Conservation (phyloP, 2,113 vertebrate species). For the Chaetura pelagica region DNA sequence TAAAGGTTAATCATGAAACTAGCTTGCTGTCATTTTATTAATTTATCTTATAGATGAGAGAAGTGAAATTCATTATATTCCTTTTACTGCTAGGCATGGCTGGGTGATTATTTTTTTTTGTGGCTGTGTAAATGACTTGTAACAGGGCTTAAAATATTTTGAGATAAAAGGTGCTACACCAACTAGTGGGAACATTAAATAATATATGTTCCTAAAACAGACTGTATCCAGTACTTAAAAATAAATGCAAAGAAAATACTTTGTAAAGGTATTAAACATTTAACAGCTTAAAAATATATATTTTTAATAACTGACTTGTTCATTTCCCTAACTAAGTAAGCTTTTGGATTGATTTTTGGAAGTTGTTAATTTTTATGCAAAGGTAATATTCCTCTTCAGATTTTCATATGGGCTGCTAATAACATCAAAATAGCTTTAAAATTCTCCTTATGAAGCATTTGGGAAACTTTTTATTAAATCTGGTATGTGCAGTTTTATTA, state of each 20-base stretch:
- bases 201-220: background rate
- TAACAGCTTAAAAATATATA: slow-evolving; percentile 15
- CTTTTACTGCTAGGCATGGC: background rate
- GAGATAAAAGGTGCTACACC: background rate
- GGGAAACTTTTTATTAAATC: background rate
- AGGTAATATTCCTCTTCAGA: background rate
- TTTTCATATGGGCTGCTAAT: background rate
- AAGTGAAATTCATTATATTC: background rate
- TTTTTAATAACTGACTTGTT: background rate
- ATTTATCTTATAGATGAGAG: background rate
- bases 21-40: background rate
- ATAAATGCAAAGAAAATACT: background rate
- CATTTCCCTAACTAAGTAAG: background rate
- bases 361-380: background rate
- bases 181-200: background rate
- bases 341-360: background rate
- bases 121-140: background rate
- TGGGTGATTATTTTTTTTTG: background rate
- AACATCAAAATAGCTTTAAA: background rate
- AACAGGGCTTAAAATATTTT: background rate
- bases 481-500: background rate
- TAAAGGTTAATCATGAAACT: background rate
- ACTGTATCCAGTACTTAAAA: background rate
- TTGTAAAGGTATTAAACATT: background rate
- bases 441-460: background rate